Conservation (phyloP, 2,113 vertebrate genomes). For the Felis chaus region DNA sequence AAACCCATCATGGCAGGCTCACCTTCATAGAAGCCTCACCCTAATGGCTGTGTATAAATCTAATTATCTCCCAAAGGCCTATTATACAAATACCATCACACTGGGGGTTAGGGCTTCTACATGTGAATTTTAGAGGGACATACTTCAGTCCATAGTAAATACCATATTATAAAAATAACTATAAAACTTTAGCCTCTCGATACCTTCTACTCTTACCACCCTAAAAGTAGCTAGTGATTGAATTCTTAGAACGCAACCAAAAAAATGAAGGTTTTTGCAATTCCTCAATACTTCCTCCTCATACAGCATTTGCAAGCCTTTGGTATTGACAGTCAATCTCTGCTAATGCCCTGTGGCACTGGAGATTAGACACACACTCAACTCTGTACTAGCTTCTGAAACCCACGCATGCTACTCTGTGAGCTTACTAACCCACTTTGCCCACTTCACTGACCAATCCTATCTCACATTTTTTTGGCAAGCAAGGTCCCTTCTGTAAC, state of each 20-base stretch:
- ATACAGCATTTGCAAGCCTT: neutral
- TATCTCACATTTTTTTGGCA: neutral
- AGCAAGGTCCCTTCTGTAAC: neutral
- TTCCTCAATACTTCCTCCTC: neutral
- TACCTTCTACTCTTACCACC: neutral
- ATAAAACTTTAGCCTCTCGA: neutral
- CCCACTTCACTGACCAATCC: neutral
- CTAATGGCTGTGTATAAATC: neutral
- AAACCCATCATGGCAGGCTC: neutral
- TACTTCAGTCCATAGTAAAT: neutral
- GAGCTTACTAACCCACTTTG: neutral
- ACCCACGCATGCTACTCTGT: accelerated
- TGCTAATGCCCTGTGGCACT: accelerated
- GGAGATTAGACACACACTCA: neutral
- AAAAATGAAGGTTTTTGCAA: neutral
- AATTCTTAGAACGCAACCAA: neutral
- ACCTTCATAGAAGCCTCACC: neutral
- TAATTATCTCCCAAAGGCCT: neutral
- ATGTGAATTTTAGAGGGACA: neutral
- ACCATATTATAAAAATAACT: neutral
- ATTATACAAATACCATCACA: neutral
- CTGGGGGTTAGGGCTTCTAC: neutral
- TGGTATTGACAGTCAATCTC: neutral
- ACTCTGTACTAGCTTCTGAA: neutral
- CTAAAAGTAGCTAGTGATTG: neutral